Evolutionary conservation across 2,113 vertebrate genomes (phyloP).

Genomic region (Thalassarche chlororhynchos): DNA sequence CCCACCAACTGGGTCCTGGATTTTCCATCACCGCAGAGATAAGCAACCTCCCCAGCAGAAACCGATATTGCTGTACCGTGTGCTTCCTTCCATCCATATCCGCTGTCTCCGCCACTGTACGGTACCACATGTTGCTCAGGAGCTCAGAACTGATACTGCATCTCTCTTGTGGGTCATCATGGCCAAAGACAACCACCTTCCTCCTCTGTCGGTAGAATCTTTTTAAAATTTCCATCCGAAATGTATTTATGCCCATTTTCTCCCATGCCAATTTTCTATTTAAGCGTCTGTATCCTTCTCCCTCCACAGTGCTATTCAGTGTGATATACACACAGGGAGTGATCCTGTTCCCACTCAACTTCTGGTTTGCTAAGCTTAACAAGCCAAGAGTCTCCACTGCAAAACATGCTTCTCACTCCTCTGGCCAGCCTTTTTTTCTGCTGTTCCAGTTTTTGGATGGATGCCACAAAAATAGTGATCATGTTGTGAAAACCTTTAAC

Average conservation of each 20-base stretch:
- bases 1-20: not conserved
- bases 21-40: not conserved
- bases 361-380: slow-evolving; percentile 1
- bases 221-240: not conserved
- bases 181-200: not conserved
- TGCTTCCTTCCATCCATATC: not conserved
- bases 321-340: not conserved
- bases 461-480: not conserved
- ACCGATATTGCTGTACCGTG: fast-evolving
- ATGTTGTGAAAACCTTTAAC: not conserved
- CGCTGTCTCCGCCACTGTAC: fast-evolving
- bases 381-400: not conserved
- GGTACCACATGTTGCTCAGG: not conserved
- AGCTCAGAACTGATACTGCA: not conserved
- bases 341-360: slow-evolving; percentile 46
- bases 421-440: not conserved
- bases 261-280: not conserved
- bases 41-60: not conserved
- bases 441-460: not conserved
- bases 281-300: not conserved
- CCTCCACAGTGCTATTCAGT: not conserved
- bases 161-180: not conserved
- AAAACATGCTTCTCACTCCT: not conserved
- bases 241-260: not conserved
- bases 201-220: not conserved